These are phyloP conservation scores for Pandion haliaetus DNA, from an alignment of 2,113 vertebrate species.

Conservation along the genomic window DNA sequence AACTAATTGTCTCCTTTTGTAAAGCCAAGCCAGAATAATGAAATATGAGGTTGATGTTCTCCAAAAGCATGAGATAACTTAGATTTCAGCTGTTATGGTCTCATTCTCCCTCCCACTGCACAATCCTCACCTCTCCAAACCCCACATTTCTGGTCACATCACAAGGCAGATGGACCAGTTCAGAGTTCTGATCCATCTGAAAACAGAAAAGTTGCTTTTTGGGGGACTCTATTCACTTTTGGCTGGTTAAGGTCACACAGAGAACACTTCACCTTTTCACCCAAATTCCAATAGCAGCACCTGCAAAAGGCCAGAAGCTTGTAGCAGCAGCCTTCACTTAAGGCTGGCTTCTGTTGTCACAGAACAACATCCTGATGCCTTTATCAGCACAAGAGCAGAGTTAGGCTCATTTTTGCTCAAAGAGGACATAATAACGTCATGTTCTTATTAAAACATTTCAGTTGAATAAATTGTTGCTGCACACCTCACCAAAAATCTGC, in stretches of 20 bases:
- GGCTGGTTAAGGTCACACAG: background rate
- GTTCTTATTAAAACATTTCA: background rate
- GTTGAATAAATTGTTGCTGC: background rate
- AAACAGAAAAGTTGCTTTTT: background rate
- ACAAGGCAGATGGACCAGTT: background rate
- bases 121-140: background rate
- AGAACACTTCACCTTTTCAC: background rate
- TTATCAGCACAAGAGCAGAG: background rate
- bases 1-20: background rate
- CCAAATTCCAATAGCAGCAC: background rate
- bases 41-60: background rate
- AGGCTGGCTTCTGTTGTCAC: background rate
- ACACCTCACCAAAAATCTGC: background rate
- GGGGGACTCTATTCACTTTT: background rate
- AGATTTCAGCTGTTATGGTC: background rate
- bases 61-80: background rate
- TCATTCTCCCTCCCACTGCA: background rate
- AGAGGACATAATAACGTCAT: background rate
- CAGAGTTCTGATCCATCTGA: background rate
- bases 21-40: background rate
- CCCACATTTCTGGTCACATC: accelerated
- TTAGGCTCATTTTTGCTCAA: background rate
- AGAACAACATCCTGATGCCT: background rate
- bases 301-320: background rate
- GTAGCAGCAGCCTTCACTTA: background rate